Evolutionary conservation across 2,888 invertebrate genomes (phyloP), one percentile per base, ranked within the genome.

Genomic region (Hofmannophila pseudospretella): DNA sequence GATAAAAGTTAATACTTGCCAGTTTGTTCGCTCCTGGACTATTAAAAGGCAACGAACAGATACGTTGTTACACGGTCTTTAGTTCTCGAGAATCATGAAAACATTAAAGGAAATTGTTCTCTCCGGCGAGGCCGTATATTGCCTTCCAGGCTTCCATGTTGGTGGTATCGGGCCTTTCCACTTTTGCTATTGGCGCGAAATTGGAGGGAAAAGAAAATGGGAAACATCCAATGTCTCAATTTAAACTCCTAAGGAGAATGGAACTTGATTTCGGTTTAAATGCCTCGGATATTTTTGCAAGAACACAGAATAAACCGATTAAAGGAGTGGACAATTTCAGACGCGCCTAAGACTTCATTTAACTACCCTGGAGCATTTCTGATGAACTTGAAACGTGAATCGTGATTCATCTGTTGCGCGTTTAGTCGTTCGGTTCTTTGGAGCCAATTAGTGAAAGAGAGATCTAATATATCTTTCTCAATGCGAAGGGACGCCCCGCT

Each of bases 1-100:
- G 78, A 80, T 85, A 84, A 84, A 81, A 79, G 72, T 76, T 79
- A 79, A 81, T 80, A 79, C 78, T 75, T 73, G 67, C 64, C 72
- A 79, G 76, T 79, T 81, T 77, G 74, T 81, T 71, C 74, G 68
- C 58, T 75, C 68, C 72, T 63, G 51, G 61, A 66, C 80, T 77
- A 80, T 82, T 84, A 82, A 79, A 76, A 79, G 72, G 62, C 66
- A 72, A 67, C 55, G 74, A 76, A 76, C 67, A 80, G 79, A 82
- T 82, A 79, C 73, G 75, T 65, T 67, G 76, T 79, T 72, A 81
- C 78, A 75, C 68, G 77, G 64, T 81, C 80, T 76, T 80, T 81
- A 80, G 74, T 78, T 77, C 66, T 51, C 62, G 59, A 67, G 70
- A 72, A 69, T 75, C 78, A 75, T 79, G 81, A 78, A 80, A 79